phyloP scores from a whole-genome alignment of 2,797 vertebrate genomes.

The Tiaroga cobitis region DNA sequence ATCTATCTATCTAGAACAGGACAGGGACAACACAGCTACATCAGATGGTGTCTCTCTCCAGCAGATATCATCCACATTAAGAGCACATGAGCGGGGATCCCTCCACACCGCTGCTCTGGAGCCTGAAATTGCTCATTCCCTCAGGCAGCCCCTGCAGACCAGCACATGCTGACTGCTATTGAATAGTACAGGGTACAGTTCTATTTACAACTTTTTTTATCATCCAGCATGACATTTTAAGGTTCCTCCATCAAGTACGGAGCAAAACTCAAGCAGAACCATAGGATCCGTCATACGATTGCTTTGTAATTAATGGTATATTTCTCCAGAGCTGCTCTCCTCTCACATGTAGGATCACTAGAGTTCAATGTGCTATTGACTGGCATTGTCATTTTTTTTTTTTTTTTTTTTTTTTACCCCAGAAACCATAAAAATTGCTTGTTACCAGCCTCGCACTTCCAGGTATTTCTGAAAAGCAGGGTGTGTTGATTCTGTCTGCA shows the following conservation, averaged over 20 bases:
- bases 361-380: conserved; percentile 11
- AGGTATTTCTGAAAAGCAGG: conserved; percentile 27
- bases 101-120: conserved; percentile 24
- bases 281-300: not conserved
- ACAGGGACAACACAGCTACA: not conserved
- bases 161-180: conserved; percentile 10
- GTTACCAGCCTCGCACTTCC: conserved; percentile 23
- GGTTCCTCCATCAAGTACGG: not conserved
- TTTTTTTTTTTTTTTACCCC: not conserved
- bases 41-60: not conserved
- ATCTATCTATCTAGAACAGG: not conserved
- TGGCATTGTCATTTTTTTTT: not conserved
- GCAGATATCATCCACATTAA: conserved; percentile 23
- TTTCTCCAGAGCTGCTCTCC: conserved; percentile 12
- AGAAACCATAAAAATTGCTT: conserved; percentile 15
- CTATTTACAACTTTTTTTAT: conserved; percentile 25
- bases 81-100: not conserved
- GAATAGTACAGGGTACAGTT: conserved; percentile 27
- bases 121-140: conserved; percentile 48
- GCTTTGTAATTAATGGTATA: conserved; percentile 10
- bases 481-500: conserved; percentile 31
- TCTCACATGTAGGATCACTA: not conserved
- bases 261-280: conserved; percentile 3
- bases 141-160: conserved; percentile 43
- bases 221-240: not conserved